Conservation (phyloP, 2,888 invertebrate genomes). For the Limnephilus marmoratus region DNA sequence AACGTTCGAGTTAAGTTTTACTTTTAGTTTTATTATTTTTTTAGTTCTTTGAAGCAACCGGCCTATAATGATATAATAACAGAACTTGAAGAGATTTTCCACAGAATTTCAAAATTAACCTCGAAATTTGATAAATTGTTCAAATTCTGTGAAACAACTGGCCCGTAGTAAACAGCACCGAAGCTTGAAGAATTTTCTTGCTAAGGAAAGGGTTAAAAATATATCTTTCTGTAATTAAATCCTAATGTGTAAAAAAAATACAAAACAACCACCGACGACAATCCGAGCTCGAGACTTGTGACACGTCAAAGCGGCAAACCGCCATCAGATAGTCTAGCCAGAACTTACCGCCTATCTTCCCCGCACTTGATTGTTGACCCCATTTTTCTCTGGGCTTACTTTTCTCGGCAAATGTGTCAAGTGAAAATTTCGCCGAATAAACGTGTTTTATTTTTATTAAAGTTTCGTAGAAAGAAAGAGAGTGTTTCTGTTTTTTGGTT, state of each 20-base stretch:
- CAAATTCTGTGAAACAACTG: too few species aligned
- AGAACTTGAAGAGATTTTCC: too few species aligned
- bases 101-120: too few species aligned
- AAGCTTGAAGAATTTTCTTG: too few species aligned
- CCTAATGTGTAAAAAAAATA: not conserved
- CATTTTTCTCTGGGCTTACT: not conserved
- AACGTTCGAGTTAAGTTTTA: too few species aligned
- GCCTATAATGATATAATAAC: too few species aligned
- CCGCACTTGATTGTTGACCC: conserved; percentile 8
- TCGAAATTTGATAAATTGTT: too few species aligned
- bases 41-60: too few species aligned
- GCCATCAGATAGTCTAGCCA: not conserved
- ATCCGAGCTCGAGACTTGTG: not conserved
- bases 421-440: not conserved
- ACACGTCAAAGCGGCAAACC: conserved; percentile 2
- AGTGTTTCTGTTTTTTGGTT: not conserved
- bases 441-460: not conserved
- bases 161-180: too few species aligned
- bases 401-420: not conserved
- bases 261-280: not conserved
- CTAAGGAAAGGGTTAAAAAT: too few species aligned
- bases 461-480: not conserved
- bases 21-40: too few species aligned
- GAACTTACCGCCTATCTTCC: not conserved
- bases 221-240: not conserved